Conservation (phyloP, 2,888 invertebrate species). For the Acronicta leporina region DNA sequence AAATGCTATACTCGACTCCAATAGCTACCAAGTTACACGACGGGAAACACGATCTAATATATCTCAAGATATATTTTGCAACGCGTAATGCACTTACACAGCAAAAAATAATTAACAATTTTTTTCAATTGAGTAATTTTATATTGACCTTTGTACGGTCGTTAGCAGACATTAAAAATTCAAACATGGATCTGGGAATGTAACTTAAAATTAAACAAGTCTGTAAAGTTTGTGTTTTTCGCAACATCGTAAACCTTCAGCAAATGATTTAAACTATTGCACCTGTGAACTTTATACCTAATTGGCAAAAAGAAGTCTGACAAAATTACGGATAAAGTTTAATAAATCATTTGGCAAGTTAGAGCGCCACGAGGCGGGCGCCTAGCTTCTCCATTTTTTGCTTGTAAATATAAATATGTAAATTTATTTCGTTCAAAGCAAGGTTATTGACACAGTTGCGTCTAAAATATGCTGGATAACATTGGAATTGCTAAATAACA, state of each 20-base stretch:
- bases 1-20: constrained; percentile 34
- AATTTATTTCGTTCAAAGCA: constrained; percentile 79
- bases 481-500: constrained; percentile 77
- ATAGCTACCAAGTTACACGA: constrained; percentile 32
- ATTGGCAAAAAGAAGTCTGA: constrained; percentile 26
- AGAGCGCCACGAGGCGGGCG: constrained; percentile 60
- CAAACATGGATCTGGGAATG: constrained; percentile 50
- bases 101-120: constrained; percentile 31
- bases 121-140: constrained; percentile 37
- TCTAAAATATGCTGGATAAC: constrained; percentile 72
- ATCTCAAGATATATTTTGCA: constrained; percentile 47
- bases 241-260: constrained; percentile 59
- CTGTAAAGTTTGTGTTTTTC: constrained; percentile 52
- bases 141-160: constrained; percentile 53
- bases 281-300: constrained; percentile 50
- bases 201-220: constrained; percentile 48
- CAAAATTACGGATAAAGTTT: constrained; percentile 18
- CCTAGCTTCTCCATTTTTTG: constrained; percentile 68
- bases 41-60: constrained; percentile 19
- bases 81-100: constrained; percentile 25
- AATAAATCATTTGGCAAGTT: constrained; percentile 66
- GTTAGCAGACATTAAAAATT: constrained; percentile 46
- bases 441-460: constrained; percentile 85
- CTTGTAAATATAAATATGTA: constrained; percentile 75
- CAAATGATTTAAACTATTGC: constrained; percentile 47